Conservation (phyloP, 2,113 vertebrate species). For the Daphoenositta chrysoptera region DNA sequence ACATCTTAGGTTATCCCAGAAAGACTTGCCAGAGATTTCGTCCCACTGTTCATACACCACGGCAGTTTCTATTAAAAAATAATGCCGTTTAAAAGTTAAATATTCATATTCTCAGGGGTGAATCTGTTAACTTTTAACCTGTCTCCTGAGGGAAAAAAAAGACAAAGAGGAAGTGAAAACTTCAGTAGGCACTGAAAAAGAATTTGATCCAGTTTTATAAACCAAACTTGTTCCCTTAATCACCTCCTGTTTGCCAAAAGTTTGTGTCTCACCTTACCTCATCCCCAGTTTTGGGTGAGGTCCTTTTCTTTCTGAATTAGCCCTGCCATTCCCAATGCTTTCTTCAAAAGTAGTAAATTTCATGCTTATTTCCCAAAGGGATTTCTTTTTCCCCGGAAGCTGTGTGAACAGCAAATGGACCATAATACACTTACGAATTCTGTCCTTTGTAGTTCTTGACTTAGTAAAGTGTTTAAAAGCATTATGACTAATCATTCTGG, state of each 20-base stretch:
- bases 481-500: constrained; percentile 56
- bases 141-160: neutral
- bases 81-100: neutral
- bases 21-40: neutral
- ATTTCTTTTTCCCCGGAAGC: neutral
- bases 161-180: neutral
- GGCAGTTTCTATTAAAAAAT: neutral
- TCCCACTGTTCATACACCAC: neutral
- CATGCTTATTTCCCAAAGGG: constrained; percentile 20
- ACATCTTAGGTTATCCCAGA: neutral
- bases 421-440: constrained; percentile 47
- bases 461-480: constrained; percentile 45
- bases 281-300: neutral
- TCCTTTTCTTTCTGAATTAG: neutral
- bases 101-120: neutral
- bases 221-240: neutral
- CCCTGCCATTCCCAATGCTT: neutral
- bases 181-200: neutral
- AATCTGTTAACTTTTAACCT: neutral
- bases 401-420: constrained; percentile 48
- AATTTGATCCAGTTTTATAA: neutral
- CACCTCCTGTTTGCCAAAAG: neutral
- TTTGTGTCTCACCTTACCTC: neutral
- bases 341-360: neutral
- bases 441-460: constrained; percentile 1